phyloP scores from a whole-genome alignment of 2,797 vertebrate species.

The Poeciliopsis infans region DNA sequence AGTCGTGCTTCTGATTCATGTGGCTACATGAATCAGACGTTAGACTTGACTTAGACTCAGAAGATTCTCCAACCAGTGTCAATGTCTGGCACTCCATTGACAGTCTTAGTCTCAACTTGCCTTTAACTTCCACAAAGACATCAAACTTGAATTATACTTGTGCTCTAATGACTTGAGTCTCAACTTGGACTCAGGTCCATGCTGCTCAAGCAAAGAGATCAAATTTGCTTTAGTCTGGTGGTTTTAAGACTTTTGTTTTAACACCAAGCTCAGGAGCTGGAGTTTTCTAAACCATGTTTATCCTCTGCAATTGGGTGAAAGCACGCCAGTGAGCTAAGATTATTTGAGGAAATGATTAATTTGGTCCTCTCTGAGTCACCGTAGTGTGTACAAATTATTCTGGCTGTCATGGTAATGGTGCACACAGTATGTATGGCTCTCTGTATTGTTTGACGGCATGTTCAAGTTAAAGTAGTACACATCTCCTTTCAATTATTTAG shows the following conservation, averaged over 20 bases:
- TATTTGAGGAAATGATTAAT: not conserved
- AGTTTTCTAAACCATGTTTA: not conserved
- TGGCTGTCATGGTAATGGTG: not conserved
- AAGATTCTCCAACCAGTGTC: not conserved
- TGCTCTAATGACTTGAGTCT: not conserved
- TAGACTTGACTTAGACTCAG: not conserved
- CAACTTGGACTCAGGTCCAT: not conserved
- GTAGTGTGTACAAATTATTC: not conserved
- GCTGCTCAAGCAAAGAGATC: not conserved
- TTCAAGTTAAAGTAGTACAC: not conserved
- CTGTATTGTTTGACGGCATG: not conserved
- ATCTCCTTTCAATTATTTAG: not conserved
- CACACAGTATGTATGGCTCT: not conserved
- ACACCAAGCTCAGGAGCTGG: not conserved
- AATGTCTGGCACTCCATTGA: not conserved
- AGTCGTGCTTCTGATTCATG: not conserved
- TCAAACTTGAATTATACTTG: not conserved
- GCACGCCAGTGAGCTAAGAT: not conserved
- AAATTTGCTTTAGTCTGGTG: not conserved
- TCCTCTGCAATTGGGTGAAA: not conserved
- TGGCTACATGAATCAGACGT: not conserved
- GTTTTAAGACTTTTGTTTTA: not conserved
- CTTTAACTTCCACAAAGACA: not conserved
- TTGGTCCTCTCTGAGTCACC: not conserved
- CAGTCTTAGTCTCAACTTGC: not conserved